phyloP scores from a whole-genome alignment of 1,140 invertebrate species.

The Neodiprion pinetum region DNA sequence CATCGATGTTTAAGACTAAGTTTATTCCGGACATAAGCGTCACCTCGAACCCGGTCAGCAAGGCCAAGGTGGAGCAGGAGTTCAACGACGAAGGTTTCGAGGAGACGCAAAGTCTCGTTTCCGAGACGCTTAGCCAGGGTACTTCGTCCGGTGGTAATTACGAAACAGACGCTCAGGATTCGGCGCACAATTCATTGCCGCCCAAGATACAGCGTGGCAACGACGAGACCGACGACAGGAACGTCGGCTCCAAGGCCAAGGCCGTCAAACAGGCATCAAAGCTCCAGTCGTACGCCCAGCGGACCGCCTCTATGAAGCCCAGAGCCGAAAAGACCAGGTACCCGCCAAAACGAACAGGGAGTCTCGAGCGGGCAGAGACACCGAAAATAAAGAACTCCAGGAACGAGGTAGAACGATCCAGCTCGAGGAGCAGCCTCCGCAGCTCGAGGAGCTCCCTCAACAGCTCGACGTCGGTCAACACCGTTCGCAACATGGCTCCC shows the following conservation, averaged over 20 bases:
- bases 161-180: slow-evolving; percentile 68
- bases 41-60: slow-evolving; percentile 44
- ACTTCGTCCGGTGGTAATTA: slow-evolving; percentile 74
- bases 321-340: slow-evolving; percentile 43
- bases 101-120: slow-evolving; percentile 85
- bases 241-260: slow-evolving; percentile 17
- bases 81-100: slow-evolving; percentile 89
- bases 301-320: slow-evolving; percentile 18
- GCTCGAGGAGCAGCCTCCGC: slow-evolving; percentile 75
- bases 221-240: slow-evolving; percentile 8
- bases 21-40: slow-evolving; percentile 59
- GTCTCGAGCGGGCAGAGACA: slow-evolving; percentile 39
- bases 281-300: slow-evolving; percentile 23
- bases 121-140: slow-evolving; percentile 82
- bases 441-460: slow-evolving; percentile 84
- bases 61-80: slow-evolving; percentile 67
- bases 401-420: slow-evolving; percentile 67
- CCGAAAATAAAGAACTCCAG: slow-evolving; percentile 21
- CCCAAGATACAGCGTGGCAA: slow-evolving; percentile 44
- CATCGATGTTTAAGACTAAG: slow-evolving; percentile 38
- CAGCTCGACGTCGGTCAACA: slow-evolving; percentile 80
- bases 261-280: slow-evolving; percentile 23
- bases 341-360: slow-evolving; percentile 45
- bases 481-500: slow-evolving; percentile 71
- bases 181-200: slow-evolving; percentile 51